phyloP scores from a whole-genome alignment of 2,888 invertebrate species.

The Sinopyrophorus schimmeli region DNA sequence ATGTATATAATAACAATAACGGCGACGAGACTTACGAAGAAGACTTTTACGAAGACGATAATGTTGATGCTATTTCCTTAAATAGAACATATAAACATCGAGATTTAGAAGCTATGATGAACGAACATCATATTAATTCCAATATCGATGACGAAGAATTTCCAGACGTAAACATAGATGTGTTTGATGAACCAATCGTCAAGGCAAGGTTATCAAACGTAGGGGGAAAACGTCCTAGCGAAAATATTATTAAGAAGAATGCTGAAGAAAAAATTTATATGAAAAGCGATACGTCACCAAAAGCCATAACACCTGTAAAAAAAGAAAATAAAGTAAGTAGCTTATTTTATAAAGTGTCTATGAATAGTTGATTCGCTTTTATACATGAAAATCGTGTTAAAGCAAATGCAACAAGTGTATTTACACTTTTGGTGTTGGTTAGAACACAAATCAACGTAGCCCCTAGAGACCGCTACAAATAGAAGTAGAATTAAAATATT shows the following conservation, averaged over 20 bases:
- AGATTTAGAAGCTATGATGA: slow-evolving; percentile 54
- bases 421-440: too few relatives aligned
- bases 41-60: slow-evolving; percentile 44
- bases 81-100: slow-evolving; percentile 20
- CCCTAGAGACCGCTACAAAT: too few relatives aligned
- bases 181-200: slow-evolving; percentile 44
- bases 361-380: too few relatives aligned
- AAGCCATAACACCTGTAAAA: slow-evolving; percentile 14
- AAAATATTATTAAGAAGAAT: slow-evolving; percentile 38
- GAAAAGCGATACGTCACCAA: slow-evolving; percentile 19
- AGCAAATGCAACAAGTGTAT: too few relatives aligned
- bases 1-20: slow-evolving; percentile 50
- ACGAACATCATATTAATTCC: slow-evolving; percentile 53
- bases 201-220: slow-evolving; percentile 53
- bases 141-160: slow-evolving; percentile 56
- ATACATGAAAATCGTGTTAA: too few relatives aligned
- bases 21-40: slow-evolving; percentile 49
- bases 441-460: too few relatives aligned
- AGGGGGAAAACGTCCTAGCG: slow-evolving; percentile 53
- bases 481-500: too few relatives aligned
- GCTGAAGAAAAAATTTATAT: slow-evolving; percentile 41
- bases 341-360: too few relatives aligned
- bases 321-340: slow-evolving; percentile 34
- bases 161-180: slow-evolving; percentile 52
- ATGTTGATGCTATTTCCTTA: slow-evolving; percentile 17